These are phyloP conservation scores for Listrodromus nycthemerus DNA, from an alignment of 2,888 invertebrate species.

Conservation along the genomic window DNA sequence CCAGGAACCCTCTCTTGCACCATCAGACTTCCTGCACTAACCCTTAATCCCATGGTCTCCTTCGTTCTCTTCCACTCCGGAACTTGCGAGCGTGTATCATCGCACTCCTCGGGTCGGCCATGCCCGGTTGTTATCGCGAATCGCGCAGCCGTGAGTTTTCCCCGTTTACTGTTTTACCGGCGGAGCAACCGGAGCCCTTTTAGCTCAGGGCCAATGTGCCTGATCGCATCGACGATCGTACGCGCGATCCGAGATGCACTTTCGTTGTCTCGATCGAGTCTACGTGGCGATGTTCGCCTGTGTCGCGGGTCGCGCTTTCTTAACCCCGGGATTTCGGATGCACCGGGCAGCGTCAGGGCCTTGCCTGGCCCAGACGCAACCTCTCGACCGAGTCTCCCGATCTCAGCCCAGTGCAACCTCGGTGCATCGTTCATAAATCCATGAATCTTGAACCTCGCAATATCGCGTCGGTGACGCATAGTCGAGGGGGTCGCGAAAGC, in stretches of 20 bases:
- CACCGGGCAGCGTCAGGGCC: too few relatives aligned
- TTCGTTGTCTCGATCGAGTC: too few relatives aligned
- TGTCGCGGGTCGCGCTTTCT: too few relatives aligned
- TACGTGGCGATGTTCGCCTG: too few relatives aligned
- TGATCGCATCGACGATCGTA: not conserved
- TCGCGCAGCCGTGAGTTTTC: conserved; percentile 22
- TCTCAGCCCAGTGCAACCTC: not conserved
- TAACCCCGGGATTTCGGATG: too few relatives aligned
- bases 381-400: not conserved
- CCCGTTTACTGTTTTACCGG: conserved; percentile 63
- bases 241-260: conserved; percentile 26
- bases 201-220: not conserved
- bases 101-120: not conserved
- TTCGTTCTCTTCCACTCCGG: not conserved
- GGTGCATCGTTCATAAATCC: not conserved
- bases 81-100: conserved; percentile 38
- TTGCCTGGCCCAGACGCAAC: too few relatives aligned
- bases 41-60: not conserved
- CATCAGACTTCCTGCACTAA: not conserved
- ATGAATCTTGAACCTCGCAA: conserved; percentile 17
- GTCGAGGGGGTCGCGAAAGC: conserved; percentile 63
- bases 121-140: conserved; percentile 27
- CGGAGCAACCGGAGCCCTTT: conserved; percentile 5
- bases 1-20: not conserved
- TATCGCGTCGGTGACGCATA: not conserved